A percentile compares a stretch with the other conserved stretches of the same genome.
Evolutionary conservation across 2,113 vertebrate species (phyloP).

Genomic region (Recurvirostra avosetta): DNA sequence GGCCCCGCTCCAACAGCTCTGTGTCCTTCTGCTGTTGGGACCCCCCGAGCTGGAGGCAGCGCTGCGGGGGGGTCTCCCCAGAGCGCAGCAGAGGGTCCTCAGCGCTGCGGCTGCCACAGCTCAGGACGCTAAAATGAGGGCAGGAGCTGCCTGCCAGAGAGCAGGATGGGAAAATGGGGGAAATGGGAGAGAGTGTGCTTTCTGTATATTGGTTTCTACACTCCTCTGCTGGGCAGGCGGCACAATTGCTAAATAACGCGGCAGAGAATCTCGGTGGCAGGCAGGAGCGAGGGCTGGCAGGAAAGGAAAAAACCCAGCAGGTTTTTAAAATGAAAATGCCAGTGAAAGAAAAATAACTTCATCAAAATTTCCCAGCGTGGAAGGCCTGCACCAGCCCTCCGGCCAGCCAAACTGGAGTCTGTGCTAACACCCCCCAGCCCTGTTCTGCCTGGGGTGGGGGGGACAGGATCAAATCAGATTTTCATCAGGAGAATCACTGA

Average conservation of each 20-base stretch:
- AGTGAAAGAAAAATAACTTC: not conserved
- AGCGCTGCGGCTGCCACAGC: not conserved
- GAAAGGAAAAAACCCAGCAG: not conserved
- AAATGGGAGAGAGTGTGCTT: not conserved
- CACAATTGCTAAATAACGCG: not conserved
- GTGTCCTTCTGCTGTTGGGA: no score
- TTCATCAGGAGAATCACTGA: not conserved
- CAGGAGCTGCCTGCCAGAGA: not conserved
- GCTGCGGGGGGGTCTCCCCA: no score
- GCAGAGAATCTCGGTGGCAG: fast-evolving
- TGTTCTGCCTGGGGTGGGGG: not conserved
- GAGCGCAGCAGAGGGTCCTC: not conserved
- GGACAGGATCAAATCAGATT: not conserved
- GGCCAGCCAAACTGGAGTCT: fast-evolving
- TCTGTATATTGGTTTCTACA: not conserved
- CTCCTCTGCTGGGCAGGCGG: constrained; percentile 41
- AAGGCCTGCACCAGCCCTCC: not conserved
- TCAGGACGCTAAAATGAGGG: not conserved
- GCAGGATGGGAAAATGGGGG: not conserved
- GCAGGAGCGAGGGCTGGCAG: not conserved
- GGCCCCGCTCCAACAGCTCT: no score
- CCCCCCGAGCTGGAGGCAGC: no score
- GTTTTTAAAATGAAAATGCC: not conserved
- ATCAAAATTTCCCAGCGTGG: not conserved
- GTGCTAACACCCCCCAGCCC: fast-evolving